Evolutionary conservation across 1,140 invertebrate species (phyloP).

Genomic region (Drosophila sp.): DNA sequence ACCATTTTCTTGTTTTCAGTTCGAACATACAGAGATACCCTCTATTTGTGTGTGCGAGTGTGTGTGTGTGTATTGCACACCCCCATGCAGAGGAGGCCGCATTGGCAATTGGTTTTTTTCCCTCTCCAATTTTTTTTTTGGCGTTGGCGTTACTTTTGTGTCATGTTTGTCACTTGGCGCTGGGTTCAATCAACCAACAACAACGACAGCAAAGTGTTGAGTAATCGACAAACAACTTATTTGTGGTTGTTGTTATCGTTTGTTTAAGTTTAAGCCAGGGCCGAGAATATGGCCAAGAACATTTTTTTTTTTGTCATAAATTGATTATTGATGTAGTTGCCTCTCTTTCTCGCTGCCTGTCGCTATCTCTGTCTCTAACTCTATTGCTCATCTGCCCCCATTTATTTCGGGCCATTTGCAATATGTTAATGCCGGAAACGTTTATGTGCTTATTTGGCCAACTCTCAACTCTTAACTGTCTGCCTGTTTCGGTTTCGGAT

Average conservation of each 20-base stretch:
- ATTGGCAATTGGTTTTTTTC: slow-evolving; percentile 28
- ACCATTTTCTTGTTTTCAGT: slow-evolving; percentile 48
- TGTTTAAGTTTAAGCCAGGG: slow-evolving; percentile 1
- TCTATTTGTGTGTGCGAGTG: slow-evolving; percentile 3
- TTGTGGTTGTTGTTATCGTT: slow-evolving; percentile 3
- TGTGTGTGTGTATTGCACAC: slow-evolving; percentile 31
- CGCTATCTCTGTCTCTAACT: slow-evolving; percentile 4
- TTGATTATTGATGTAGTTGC: slow-evolving; percentile 58
- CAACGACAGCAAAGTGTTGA: slow-evolving; percentile 47
- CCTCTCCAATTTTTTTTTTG: slow-evolving; percentile 7
- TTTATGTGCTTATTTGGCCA: slow-evolving; percentile 56
- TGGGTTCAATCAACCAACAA: slow-evolving; percentile 39
- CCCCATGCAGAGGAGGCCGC: slow-evolving; percentile 29
- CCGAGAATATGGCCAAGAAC: slow-evolving; percentile 35
- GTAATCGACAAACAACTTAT: slow-evolving; percentile 49
- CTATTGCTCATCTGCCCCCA: slow-evolving; percentile 20
- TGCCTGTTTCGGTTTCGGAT: too few relatives aligned
- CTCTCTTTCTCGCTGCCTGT: slow-evolving; percentile 1
- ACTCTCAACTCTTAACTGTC: slow-evolving; percentile 31
- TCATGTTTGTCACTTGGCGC: slow-evolving; percentile 55
- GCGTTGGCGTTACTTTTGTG: slow-evolving; percentile 45
- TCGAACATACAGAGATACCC: slow-evolving; percentile 1
- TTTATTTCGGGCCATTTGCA: slow-evolving; percentile 22
- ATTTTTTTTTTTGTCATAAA: slow-evolving; percentile 58
- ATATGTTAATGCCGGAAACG: slow-evolving; percentile 72